Conservation (phyloP, 2,888 invertebrate genomes). For the Patella caerulea region DNA sequence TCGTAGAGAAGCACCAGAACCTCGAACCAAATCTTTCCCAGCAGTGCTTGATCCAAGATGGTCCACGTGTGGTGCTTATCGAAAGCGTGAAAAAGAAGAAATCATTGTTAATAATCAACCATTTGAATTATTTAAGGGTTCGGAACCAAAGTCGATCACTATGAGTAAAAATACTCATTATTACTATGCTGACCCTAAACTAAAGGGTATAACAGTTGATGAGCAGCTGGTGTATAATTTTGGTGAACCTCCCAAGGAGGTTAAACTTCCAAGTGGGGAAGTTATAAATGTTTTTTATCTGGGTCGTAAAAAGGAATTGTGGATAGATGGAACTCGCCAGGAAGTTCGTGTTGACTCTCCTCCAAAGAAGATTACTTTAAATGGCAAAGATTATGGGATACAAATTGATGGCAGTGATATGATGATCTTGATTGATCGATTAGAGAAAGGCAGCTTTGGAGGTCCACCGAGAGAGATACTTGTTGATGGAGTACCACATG, state of each 20-base stretch:
- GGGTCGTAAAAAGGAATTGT: slow-evolving; percentile 60
- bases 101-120: neutral
- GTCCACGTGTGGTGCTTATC: neutral
- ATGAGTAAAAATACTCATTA: slow-evolving; percentile 39
- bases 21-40: no score
- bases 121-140: slow-evolving; percentile 4
- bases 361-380: slow-evolving; percentile 79
- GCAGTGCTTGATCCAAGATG: neutral
- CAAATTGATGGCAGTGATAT: slow-evolving; percentile 86
- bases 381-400: slow-evolving; percentile 85
- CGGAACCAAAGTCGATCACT: slow-evolving; percentile 39
- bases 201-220: slow-evolving; percentile 59
- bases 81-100: neutral
- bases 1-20: slow-evolving; percentile 23
- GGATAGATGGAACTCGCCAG: slow-evolving; percentile 66
- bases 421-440: slow-evolving; percentile 87
- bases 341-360: slow-evolving; percentile 68
- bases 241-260: slow-evolving; percentile 61
- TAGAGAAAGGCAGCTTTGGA: slow-evolving; percentile 79
- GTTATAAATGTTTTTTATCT: slow-evolving; percentile 58
- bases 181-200: slow-evolving; percentile 54
- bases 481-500: slow-evolving; percentile 82
- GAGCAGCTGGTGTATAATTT: slow-evolving; percentile 60
- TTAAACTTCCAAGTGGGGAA: slow-evolving; percentile 44
- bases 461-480: slow-evolving; percentile 86